These are phyloP conservation scores for Tetanocera ferruginea DNA, from an alignment of 2,888 invertebrate species.

Conservation along the genomic window DNA sequence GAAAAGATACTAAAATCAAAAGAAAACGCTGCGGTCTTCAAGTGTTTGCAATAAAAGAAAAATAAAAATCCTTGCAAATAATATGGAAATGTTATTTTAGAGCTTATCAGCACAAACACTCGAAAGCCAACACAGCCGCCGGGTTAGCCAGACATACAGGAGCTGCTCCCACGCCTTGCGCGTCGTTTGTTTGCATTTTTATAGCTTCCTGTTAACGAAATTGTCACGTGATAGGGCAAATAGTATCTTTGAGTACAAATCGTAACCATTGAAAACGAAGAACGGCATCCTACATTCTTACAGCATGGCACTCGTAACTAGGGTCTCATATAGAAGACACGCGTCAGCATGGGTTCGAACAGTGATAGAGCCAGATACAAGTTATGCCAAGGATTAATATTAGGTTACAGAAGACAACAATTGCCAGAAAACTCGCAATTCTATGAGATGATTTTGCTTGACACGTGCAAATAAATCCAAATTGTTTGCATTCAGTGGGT, in stretches of 20 bases:
- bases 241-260: background rate
- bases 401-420: conserved; percentile 6
- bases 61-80: conserved; percentile 62
- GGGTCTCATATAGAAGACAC: conserved; percentile 3
- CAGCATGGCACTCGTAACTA: background rate
- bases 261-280: background rate
- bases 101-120: conserved; percentile 54
- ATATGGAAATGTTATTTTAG: conserved; percentile 60
- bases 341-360: background rate
- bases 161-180: background rate
- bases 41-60: conserved; percentile 58
- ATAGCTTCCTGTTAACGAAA: conserved; percentile 62
- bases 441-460: background rate
- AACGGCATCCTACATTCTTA: background rate
- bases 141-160: background rate
- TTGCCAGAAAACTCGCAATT: conserved; percentile 4
- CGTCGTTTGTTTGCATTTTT: conserved; percentile 64
- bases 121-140: background rate
- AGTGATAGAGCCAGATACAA: background rate
- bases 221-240: conserved; percentile 57
- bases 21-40: background rate
- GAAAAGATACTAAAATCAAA: too few species aligned
- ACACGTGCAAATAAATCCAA: conserved; percentile 31
- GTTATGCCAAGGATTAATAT: conserved; percentile 27
- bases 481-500: conserved; percentile 15